Conservation (phyloP, 2,113 vertebrate genomes). For the Naja naja region DNA sequence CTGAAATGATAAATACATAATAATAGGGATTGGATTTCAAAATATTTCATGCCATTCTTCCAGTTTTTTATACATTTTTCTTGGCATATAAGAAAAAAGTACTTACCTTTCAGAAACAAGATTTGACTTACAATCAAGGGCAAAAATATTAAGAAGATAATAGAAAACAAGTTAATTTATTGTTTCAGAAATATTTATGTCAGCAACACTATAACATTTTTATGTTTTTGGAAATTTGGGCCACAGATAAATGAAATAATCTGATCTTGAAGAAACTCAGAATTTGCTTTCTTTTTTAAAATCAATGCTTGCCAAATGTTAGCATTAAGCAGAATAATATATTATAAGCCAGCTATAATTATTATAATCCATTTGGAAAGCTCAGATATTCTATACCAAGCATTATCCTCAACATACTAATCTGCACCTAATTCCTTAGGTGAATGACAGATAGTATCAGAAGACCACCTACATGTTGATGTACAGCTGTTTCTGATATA, state of each 20-base stretch:
- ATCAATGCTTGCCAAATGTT: background rate
- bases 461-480: background rate
- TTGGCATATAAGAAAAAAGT: background rate
- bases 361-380: background rate
- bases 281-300: background rate
- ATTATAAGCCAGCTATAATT: background rate
- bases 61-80: background rate
- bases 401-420: background rate
- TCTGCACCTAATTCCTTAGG: background rate
- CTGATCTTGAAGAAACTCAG: background rate
- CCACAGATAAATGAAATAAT: background rate
- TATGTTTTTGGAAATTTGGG: background rate
- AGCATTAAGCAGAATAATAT: background rate
- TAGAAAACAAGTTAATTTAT: background rate
- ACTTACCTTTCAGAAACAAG: background rate
- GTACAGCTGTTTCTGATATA: background rate
- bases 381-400: background rate
- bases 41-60: background rate
- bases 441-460: background rate
- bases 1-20: background rate
- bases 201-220: background rate
- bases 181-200: background rate
- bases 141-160: background rate
- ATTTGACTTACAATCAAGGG: background rate
- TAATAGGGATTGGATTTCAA: background rate